These are phyloP conservation scores for Drosophila nebulosa DNA, from an alignment of 1,140 invertebrate genomes.

Conservation along the genomic window DNA sequence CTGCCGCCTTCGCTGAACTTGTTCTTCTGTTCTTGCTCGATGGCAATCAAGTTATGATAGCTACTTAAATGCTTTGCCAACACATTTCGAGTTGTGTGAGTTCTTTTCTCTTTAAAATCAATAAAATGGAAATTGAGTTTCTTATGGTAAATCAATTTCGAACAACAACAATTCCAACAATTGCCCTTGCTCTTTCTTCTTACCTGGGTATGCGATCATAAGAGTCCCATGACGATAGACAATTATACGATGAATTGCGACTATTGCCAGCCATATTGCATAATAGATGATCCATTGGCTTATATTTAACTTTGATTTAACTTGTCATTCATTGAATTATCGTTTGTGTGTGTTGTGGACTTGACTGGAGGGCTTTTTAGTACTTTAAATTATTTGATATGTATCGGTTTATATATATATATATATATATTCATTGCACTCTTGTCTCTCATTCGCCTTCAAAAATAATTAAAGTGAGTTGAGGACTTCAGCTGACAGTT, in stretches of 20 bases:
- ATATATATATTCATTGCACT: background rate
- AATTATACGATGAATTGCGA: constrained; percentile 93
- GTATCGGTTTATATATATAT: no score
- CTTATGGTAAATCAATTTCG: constrained; percentile 6
- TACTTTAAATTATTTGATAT: constrained; percentile 19
- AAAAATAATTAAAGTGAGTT: background rate
- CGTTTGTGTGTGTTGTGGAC: constrained; percentile 7
- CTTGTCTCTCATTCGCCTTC: background rate
- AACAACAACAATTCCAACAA: no score
- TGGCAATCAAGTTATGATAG: constrained; percentile 54
- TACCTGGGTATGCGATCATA: constrained; percentile 94
- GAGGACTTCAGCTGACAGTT: constrained; percentile 25
- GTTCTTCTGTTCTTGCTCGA: constrained; percentile 42
- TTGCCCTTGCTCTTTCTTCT: constrained; percentile 28
- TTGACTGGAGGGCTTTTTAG: background rate
- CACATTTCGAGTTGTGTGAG: constrained; percentile 29
- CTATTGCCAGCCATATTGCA: constrained; percentile 86
- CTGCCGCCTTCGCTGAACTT: background rate
- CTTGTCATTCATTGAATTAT: constrained; percentile 24
- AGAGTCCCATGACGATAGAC: constrained; percentile 93
- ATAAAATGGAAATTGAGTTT: constrained; percentile 42
- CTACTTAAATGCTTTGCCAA: constrained; percentile 55
- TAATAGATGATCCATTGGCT: constrained; percentile 81
- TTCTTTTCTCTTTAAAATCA: constrained; percentile 53
- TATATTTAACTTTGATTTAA: constrained; percentile 38